Evolutionary conservation across 2,113 vertebrate genomes (phyloP).

Genomic region (Lepidothrix coronata): DNA sequence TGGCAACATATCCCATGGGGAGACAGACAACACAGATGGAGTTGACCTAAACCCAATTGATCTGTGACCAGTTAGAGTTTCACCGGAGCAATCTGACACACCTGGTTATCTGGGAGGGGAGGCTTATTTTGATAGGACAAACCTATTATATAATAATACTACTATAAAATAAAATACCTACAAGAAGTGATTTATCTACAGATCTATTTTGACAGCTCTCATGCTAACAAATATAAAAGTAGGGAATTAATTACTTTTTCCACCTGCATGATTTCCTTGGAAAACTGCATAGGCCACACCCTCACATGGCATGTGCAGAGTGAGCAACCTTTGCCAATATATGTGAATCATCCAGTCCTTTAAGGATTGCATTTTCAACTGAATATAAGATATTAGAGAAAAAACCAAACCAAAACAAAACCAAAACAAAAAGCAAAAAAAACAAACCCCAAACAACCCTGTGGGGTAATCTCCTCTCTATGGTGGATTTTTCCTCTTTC

Average conservation of each 20-base stretch:
- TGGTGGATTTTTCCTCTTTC: not conserved
- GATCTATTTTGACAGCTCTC: not conserved
- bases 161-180: not conserved
- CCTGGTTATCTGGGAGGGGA: not conserved
- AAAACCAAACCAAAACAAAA: no score
- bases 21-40: rapidly evolving
- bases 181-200: not conserved
- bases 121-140: not conserved
- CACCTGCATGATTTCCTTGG: not conserved
- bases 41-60: rapidly evolving
- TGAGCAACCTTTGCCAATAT: not conserved
- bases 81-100: not conserved
- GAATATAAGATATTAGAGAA: not conserved
- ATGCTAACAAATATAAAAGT: not conserved
- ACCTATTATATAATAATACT: not conserved
- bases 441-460: not conserved
- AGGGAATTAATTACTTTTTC: not conserved
- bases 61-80: not conserved
- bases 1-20: not conserved
- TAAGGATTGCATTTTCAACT: not conserved
- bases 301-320: not conserved
- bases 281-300: not conserved
- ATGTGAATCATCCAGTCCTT: not conserved
- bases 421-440: not conserved
- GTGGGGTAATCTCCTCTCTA: not conserved